phyloP scores from a whole-genome alignment of 2,888 invertebrate genomes.

The Plemyria rubiginata region DNA sequence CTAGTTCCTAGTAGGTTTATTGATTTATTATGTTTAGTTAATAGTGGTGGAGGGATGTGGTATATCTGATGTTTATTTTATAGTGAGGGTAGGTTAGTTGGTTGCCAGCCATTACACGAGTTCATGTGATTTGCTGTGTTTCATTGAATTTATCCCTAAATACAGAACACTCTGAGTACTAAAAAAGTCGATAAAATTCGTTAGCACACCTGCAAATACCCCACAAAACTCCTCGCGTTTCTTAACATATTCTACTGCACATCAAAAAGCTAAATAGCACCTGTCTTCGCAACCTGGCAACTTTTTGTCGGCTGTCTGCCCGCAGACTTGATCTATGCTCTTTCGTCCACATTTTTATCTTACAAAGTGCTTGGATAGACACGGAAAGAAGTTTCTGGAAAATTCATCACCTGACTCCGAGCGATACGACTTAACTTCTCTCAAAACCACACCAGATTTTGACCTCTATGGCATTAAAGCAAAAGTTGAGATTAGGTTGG shows the following conservation, averaged over 20 bases:
- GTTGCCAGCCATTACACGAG: too few species aligned
- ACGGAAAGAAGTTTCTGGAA: constrained; percentile 79
- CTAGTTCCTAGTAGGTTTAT: too few species aligned
- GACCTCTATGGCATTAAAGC: background rate
- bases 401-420: constrained; percentile 65
- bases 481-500: constrained; percentile 44
- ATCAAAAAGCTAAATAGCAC: constrained; percentile 60
- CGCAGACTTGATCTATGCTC: constrained; percentile 79
- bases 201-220: constrained; percentile 1
- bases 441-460: constrained; percentile 15
- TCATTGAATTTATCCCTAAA: too few species aligned
- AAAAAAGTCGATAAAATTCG: too few species aligned
- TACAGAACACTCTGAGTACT: too few species aligned
- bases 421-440: constrained; percentile 47
- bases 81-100: too few species aligned
- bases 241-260: constrained; percentile 52
- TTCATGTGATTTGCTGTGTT: too few species aligned
- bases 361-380: constrained; percentile 83
- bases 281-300: constrained; percentile 58
- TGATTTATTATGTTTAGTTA: too few species aligned
- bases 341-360: constrained; percentile 81
- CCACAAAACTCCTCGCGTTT: constrained; percentile 25
- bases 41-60: too few species aligned
- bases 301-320: constrained; percentile 70
- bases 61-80: too few species aligned